Base-by-base conservation (phyloP, 92 coral and sea anemone genomes). In the Epizoanthus rinbou region DNA sequence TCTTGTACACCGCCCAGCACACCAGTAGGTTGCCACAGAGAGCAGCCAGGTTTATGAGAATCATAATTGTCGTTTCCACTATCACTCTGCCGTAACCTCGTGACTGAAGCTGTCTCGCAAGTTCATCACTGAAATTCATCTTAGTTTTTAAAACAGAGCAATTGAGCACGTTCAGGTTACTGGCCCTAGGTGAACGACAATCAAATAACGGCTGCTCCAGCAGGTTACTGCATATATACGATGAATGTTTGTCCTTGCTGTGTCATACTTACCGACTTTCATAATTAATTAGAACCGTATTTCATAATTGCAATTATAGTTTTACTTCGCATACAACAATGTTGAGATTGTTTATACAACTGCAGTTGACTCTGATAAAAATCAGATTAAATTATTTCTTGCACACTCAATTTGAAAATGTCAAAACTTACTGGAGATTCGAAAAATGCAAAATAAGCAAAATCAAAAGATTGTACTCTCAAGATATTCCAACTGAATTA, bases 1-100 rank as follows among this genome's bases (percentile, higher is more conserved):
- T 91, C 37, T 89, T 89, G 85, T 86, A 93, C 25, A 93, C 91
- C 0, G 97, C 97, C 91, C 91, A 88, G 63, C 97, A 93, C 11
- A 93, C 97, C 91, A 93, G 79, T 65, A 87, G 52, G 74, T 93
- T 93, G 11, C 98, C 98, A 15, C 83, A 11, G 14, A 87, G 70
- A 4, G 98, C 98, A 39, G 86, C 70, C 6, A 85, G 8, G 54
- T 84, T 87, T 57, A 91, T 89, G 18, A 87, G 1, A 0, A 87
- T 37, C 98, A 93, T 93, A 28, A 91, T 31, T 37, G 73, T 19
- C n/a, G 91, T 78, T 73, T 93, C 95, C 54, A 85, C 60, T 33
- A 87, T 87, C 58, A 91, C 72, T 37, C 70, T 73, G 17, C 60
- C 76, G 1, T 35, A 28, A 25, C 86, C 73, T n/a, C 98, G 94